Base-by-base conservation (phyloP, 2,888 invertebrate genomes). In the Aporophyla lueneburgensis region DNA sequence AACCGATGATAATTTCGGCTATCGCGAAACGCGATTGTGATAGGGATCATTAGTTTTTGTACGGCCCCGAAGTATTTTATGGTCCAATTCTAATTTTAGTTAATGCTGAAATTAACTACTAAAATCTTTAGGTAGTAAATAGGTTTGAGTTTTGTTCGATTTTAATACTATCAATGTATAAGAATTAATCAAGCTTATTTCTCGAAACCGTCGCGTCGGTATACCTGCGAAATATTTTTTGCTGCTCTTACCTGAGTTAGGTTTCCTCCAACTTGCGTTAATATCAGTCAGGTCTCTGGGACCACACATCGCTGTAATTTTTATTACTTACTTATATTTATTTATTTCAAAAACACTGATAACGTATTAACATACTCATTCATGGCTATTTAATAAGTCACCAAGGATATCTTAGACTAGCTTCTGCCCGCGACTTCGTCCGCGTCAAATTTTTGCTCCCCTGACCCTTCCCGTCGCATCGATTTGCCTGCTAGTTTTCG, bases 1-100 rank as follows among this genome's bases (percentile, higher is more conserved):
- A 81, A 73, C 76, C 67, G 75, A 72, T 66, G 63, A 82, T 78
- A 74, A 85, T 87, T 66, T 82, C 51, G 27, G 61, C 61, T 74
- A 78, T 78, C 63, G 43, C 27, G 21, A 61, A 66, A 49, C 69
- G 16, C 12, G 53, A 70, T 58, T 83, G 24, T 27, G 68, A 76
- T 86, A 51, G 19, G 4, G 5, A 81, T 68, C 43, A 62, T 65
- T 53, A 51, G 27, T 7, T 73, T 72, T 81, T 56, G 27, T 27
- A 59, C 19, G 51, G 24, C 56, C 9, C 54, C 59, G 59, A 86
- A 54, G 14, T 16, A 33, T 53, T 49, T 4, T 14, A 43, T 56
- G n/a, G n/a, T 9, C 0, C 5, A 51, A 24, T 19, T 5, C 10
- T 24, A 19, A 65, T 51, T 21, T 24, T 46, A 9, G 19, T 58